Evolutionary conservation across 2,888 invertebrate species (phyloP), one percentile per base, ranked within the genome.

Genomic region (Leucozona laternaria): DNA sequence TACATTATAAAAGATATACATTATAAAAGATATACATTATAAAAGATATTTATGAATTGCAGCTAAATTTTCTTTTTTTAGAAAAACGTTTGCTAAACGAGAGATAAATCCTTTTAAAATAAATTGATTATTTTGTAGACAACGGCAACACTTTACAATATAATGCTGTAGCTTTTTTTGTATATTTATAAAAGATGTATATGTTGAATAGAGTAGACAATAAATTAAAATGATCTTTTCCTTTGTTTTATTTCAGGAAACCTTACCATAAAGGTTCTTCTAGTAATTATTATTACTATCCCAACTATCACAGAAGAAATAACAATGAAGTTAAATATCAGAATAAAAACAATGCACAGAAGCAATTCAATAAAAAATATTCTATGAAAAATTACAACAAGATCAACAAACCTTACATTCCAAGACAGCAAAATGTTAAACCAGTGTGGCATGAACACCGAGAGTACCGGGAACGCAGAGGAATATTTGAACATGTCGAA

Each of bases 391-490:
- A 48, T 2, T 22, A 25, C 11, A 25, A 62, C 4, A 25, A 55
- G 17, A 11, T 20, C 0, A n/a, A 5, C 1, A 34, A 15, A 7
- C 15, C 31, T 10, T 31, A 48, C 20, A 31, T 20, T 15, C 3
- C 28, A 17, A 28, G 11, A 13, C 2, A 15, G n/a, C 31, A 53
- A 37, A 53, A 48, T 13, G 55, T 58, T 0, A 68, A 20, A 1
- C 72, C 75, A 13, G 4, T 28, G 28, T 86, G 82, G 86, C 48
- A 86, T n/a, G 73, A 86, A 20, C 82, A 86, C 2, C 70, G 86
- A 4, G 86, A 86, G 13, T 86, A 86, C 11, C 82, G 86, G 2
- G 86, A 86, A 45, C 73, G 86, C 0, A 78, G 82, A 53, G 79
- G 55, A 8, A 50, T 86, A 4, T 86, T 82, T 45, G 86, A 82